Conservation (phyloP, 2,888 invertebrate species). For the Nephrotoma appendiculata region DNA sequence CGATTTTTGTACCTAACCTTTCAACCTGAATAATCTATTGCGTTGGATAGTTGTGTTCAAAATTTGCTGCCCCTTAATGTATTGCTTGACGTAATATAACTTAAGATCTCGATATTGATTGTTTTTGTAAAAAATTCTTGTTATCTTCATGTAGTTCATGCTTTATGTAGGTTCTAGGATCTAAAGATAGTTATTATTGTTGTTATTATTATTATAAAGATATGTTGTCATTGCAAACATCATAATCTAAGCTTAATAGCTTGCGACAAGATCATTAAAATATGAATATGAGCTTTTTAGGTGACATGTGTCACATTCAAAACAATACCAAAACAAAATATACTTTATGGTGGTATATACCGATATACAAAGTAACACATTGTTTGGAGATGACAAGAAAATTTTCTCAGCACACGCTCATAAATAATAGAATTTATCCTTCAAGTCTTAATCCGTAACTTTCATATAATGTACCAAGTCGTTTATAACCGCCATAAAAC, state of each 20-base stretch:
- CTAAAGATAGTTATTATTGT: too few relatives aligned
- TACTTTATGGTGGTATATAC: not conserved
- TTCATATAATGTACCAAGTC: not conserved
- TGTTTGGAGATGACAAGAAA: not conserved
- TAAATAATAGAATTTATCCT: not conserved
- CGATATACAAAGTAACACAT: not conserved
- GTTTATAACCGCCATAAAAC: not conserved
- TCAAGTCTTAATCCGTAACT: not conserved
- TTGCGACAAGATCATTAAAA: not conserved
- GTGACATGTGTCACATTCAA: not conserved
- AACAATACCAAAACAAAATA: not conserved
- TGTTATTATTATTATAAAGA: too few relatives aligned
- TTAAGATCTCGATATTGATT: too few relatives aligned
- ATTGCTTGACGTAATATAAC: too few relatives aligned
- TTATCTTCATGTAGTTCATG: too few relatives aligned
- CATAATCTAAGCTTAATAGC: not conserved
- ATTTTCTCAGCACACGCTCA: not conserved
- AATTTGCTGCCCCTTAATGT: too few relatives aligned
- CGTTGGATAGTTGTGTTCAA: too few relatives aligned
- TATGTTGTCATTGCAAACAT: too few relatives aligned
- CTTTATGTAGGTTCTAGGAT: too few relatives aligned
- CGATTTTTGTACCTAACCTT: too few relatives aligned
- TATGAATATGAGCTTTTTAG: not conserved
- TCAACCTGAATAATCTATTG: too few relatives aligned
- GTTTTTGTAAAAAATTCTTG: too few relatives aligned